Conservation (phyloP, 2,888 invertebrate genomes). For the Andrena haemorrhoa region DNA sequence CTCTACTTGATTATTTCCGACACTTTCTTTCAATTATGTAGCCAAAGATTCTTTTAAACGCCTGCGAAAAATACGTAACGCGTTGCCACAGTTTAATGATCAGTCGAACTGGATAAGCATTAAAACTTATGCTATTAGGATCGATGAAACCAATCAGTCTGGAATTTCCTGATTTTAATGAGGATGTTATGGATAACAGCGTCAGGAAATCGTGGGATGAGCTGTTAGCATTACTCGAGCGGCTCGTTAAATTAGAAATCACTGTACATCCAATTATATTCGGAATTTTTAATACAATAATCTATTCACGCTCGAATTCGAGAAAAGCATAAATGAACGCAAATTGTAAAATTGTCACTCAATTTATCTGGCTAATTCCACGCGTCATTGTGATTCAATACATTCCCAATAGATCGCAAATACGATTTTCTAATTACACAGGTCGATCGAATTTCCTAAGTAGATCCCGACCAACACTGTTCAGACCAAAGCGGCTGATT, state of each 20-base stretch:
- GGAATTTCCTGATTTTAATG: constrained; percentile 4
- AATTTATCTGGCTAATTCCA: neutral
- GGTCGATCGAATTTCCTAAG: constrained; percentile 15
- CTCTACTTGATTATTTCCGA: neutral
- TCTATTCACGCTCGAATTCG: neutral
- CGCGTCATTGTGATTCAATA: neutral
- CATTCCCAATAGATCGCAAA: neutral
- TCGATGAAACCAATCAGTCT: neutral
- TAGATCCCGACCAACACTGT: neutral
- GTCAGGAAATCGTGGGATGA: neutral
- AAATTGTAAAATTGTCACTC: neutral
- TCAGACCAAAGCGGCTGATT: neutral
- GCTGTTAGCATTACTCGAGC: neutral
- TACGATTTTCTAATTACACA: neutral
- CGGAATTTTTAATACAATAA: neutral
- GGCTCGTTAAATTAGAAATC: neutral
- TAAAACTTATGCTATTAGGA: neutral
- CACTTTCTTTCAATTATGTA: no score
- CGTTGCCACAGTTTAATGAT: neutral
- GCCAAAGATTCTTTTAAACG: no score
- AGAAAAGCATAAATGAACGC: no score
- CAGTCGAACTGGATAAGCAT: neutral
- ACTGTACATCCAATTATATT: neutral
- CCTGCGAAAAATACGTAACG: no score
- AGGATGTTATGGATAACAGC: neutral